Conservation (phyloP, 2,113 vertebrate species). For the Melanerpes formicivorus region DNA sequence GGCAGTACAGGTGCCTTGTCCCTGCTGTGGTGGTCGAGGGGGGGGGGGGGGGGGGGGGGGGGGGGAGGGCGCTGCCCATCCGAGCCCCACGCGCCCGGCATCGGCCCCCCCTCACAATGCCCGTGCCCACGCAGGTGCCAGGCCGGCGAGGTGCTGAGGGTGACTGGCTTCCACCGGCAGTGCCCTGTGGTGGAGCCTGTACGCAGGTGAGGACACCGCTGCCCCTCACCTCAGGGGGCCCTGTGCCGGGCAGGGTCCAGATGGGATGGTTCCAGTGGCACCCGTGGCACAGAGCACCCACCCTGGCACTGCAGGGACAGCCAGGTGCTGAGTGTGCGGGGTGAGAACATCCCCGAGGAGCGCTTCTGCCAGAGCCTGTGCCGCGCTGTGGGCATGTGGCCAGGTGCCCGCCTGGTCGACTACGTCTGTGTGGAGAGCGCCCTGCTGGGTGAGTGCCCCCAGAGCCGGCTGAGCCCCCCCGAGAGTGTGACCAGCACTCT, state of each 20-base stretch:
- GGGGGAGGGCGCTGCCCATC: neutral
- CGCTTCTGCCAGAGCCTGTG: slow-evolving; percentile 80
- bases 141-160: slow-evolving; percentile 85
- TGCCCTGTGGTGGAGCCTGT: slow-evolving; percentile 86
- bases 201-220: slow-evolving; percentile 76
- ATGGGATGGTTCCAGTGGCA: neutral
- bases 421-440: slow-evolving; percentile 87
- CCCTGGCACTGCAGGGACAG: slow-evolving; percentile 47
- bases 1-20: slow-evolving; percentile 83
- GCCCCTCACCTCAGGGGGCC: neutral
- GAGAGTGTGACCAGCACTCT: fast-evolving
- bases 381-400: slow-evolving; percentile 81
- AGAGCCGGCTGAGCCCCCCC: fast-evolving
- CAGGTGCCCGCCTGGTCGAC: slow-evolving; percentile 85
- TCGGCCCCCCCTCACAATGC: fast-evolving
- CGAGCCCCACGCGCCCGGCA: fast-evolving
- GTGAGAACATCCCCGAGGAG: slow-evolving; percentile 84
- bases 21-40: neutral
- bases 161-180: slow-evolving; percentile 84
- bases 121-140: slow-evolving; percentile 74
- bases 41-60: too few species aligned
- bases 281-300: neutral
- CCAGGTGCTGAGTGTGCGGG: slow-evolving; percentile 85
- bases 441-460: slow-evolving; percentile 82
- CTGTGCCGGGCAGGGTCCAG: neutral